phyloP scores from a whole-genome alignment of 1,140 invertebrate genomes.

The Mercenaria mercenaria region DNA sequence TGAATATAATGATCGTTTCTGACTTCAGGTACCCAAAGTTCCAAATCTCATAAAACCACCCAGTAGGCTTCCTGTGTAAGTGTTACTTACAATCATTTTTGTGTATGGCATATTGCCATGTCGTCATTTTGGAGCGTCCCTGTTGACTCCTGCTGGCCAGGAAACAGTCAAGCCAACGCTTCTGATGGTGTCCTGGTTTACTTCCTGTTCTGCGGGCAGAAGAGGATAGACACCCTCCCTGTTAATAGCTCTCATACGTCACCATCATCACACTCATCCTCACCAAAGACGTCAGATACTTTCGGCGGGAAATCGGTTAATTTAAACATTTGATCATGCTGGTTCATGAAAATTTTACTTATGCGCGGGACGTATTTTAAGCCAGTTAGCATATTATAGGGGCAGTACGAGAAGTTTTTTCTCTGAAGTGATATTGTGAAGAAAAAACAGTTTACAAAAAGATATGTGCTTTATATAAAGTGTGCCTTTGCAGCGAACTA shows the following conservation, averaged over 20 bases:
- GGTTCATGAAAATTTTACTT: conserved; percentile 39
- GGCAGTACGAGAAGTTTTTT: neutral
- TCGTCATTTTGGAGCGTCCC: conserved; percentile 47
- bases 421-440: neutral
- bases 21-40: conserved; percentile 56
- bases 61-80: conserved; percentile 82
- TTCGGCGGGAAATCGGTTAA: neutral
- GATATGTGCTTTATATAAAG: neutral
- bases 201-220: conserved; percentile 36
- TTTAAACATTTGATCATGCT: conserved; percentile 36
- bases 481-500: conserved; percentile 12
- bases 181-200: neutral
- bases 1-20: too few relatives aligned
- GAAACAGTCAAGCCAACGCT: neutral
- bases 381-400: neutral
- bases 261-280: neutral
- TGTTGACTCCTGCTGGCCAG: conserved; percentile 42
- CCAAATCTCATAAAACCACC: conserved; percentile 74
- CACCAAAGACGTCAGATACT: neutral
- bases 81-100: conserved; percentile 77
- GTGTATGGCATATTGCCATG: conserved; percentile 85
- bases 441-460: neutral
- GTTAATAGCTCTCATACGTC: neutral
- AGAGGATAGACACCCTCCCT: neutral
- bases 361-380: conserved; percentile 22